Evolutionary conservation across 2,888 invertebrate genomes (phyloP).

Genomic region (Liodrosophila aerea): DNA sequence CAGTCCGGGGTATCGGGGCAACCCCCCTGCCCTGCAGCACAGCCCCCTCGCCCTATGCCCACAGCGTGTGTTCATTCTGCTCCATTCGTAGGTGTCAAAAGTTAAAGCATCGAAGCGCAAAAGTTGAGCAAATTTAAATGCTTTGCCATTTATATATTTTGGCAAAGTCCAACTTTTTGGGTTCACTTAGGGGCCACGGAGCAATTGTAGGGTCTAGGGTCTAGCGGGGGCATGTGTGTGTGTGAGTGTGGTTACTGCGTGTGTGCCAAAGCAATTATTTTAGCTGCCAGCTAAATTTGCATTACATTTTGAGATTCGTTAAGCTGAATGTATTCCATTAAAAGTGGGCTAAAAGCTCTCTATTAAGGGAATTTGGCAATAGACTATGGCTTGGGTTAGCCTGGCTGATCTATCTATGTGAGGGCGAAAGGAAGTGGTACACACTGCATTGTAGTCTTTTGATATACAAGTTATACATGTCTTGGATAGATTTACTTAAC

Average conservation of each 20-base stretch:
- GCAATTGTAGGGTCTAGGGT: neutral
- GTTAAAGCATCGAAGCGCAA: slow-evolving; percentile 75
- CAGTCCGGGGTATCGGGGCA: slow-evolving; percentile 7
- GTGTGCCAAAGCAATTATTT: slow-evolving; percentile 76
- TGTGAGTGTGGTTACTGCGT: slow-evolving; percentile 22
- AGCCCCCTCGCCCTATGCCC: neutral
- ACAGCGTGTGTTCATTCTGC: slow-evolving; percentile 23
- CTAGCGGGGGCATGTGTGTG: neutral
- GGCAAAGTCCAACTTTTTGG: slow-evolving; percentile 66
- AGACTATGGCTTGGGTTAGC: too few relatives aligned
- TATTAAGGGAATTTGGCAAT: too few relatives aligned
- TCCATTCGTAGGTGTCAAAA: slow-evolving; percentile 67
- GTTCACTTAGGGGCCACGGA: neutral
- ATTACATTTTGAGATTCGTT: slow-evolving; percentile 46
- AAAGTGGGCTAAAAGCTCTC: too few relatives aligned
- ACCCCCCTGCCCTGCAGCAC: neutral
- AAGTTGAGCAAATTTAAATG: slow-evolving; percentile 77
- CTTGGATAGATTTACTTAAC: too few relatives aligned
- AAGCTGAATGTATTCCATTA: slow-evolving; percentile 30
- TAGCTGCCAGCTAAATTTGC: slow-evolving; percentile 71
- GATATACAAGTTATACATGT: too few relatives aligned
- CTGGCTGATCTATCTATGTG: too few relatives aligned
- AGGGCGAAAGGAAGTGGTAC: too few relatives aligned
- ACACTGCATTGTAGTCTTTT: too few relatives aligned
- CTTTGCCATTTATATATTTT: slow-evolving; percentile 62